Percentiles rank a stretch among this genome's conserved stretches.
These are phyloP conservation scores for Spialia ferax DNA, from an alignment of 2,888 invertebrate species.

Conservation along the genomic window DNA sequence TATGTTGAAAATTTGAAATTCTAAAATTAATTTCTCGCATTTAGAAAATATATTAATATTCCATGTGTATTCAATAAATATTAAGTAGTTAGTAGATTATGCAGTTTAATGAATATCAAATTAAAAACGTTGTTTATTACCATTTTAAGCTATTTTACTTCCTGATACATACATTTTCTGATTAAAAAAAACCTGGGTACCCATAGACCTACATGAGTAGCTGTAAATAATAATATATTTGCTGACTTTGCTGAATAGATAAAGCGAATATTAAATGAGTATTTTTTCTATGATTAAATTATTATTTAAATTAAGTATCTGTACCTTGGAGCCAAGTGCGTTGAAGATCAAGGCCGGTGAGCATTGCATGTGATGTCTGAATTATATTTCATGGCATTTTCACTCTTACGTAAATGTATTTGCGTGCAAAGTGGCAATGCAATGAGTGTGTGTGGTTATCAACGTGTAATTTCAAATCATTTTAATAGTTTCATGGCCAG, in stretches of 20 bases:
- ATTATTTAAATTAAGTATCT: conserved; percentile 11
- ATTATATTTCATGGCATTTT: conserved; percentile 21
- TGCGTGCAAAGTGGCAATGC: conserved; percentile 25
- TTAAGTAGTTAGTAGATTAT: no score
- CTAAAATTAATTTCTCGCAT: no score
- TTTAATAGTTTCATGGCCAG: conserved; percentile 25
- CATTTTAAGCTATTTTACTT: background rate
- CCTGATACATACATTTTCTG: background rate
- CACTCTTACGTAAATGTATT: conserved; percentile 26
- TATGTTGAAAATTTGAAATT: background rate
- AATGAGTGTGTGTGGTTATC: background rate
- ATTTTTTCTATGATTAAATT: background rate
- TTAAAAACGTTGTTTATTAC: background rate
- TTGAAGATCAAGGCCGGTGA: conserved; percentile 31
- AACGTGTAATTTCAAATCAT: conserved; percentile 34
- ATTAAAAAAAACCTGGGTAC: background rate
- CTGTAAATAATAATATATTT: no score
- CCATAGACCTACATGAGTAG: no score
- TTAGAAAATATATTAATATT: background rate
- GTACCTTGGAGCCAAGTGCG: conserved; percentile 29
- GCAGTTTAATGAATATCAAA: background rate
- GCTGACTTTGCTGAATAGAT: no score
- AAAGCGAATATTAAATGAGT: background rate
- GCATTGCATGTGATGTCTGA: background rate
- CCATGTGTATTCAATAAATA: background rate